Evolutionary conservation across 2,797 vertebrate genomes (phyloP), one percentile per base, ranked within the genome.

Genomic region (Alcedo quadribrachys): DNA sequence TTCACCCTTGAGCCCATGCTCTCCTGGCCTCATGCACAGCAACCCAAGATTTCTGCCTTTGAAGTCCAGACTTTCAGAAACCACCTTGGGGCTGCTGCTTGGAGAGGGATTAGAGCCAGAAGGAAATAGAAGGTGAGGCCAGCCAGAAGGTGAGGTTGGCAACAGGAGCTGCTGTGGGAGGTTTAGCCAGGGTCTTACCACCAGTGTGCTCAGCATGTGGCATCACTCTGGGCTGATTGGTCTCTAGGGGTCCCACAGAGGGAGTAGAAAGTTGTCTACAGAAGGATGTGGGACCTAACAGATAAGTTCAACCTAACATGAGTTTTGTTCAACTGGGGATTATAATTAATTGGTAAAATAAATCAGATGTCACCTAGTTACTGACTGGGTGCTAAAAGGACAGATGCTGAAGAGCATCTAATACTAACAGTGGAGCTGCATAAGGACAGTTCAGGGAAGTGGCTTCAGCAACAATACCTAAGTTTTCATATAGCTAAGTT

Each of bases 231-330:
- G 60, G 33, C 61, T 28, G 18, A 18, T 12, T 1, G 1, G 32
- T 27, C 73, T 42, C 32, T 16, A 5, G 4, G 11, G 27, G 54
- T 19, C 24, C 42, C 2, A 2, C 10, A 8, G 28, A 8, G 17
- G 46, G 16, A 62, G 33, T 3, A 46, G 65, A 54, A 50, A 62
- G 27, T 20, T 66, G 11, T 27, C 48, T 30, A 20, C 61, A 78
- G 54, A 25, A 46, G 73, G 4, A 27, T 12, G 28, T 30, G 51
- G 12, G 27, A 79, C 19, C 40, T 57, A 32, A 35, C 0, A 0
- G 2, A 2, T 1, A 22, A n/a, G 58, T 60, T 71, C 18, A 68
- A 2, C 27, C 21, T 9, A 43, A 51, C 17, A 16, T 0, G 0
- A 69, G 30, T 12, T 27, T 45, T 15, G 5, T 42, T 55, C 30